Base-by-base conservation (phyloP, 2,888 invertebrate species). In the Eudiplozoon nipponicum region DNA sequence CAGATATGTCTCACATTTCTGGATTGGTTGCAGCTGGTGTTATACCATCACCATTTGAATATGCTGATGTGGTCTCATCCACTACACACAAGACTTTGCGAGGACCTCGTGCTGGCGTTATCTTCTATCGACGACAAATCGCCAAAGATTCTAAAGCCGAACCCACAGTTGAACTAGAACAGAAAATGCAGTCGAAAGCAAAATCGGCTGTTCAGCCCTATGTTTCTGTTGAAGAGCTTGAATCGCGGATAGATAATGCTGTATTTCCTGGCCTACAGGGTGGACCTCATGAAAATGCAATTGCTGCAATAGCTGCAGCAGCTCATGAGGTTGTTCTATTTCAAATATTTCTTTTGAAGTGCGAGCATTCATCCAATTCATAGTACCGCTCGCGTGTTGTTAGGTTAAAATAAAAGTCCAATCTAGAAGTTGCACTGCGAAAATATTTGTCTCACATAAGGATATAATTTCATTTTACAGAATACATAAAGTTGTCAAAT, bases 281-380 rank as follows among this genome's bases (percentile, higher is more conserved):
- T 29, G 90, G 90, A 0, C 90, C 90, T 0, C 90, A 90, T 55
- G 81, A 86, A 54, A 72, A 90, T 56, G 70, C 78, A n/a, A 84
- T 94, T 47, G 81, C 77, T 3, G 86, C 51, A n/a, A 44, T 44
- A 11, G 38, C 41, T 28, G 21, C 39, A 7, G 28, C 22, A 22
- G 37, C 29, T 13, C 33, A 42, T 29, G 21, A 43, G 11, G 29
- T 39, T n/a, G n/a, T n/a, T n/a, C n/a, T n/a, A n/a, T n/a, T n/a
- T n/a, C n/a, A n/a, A n/a, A n/a, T n/a, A n/a, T n/a, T n/a, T n/a
- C n/a, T n/a, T n/a, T n/a, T n/a, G n/a, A n/a, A n/a, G n/a, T n/a
- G n/a, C n/a, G n/a, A n/a, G n/a, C n/a, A n/a, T n/a, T n/a, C n/a
- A n/a, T n/a, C n/a, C n/a, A n/a, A n/a, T n/a, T n/a, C n/a, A n/a